Evolutionary conservation across 2,888 invertebrate species (phyloP), one percentile per base, ranked within the genome.

Genomic region (Dexiosoma caninum): DNA sequence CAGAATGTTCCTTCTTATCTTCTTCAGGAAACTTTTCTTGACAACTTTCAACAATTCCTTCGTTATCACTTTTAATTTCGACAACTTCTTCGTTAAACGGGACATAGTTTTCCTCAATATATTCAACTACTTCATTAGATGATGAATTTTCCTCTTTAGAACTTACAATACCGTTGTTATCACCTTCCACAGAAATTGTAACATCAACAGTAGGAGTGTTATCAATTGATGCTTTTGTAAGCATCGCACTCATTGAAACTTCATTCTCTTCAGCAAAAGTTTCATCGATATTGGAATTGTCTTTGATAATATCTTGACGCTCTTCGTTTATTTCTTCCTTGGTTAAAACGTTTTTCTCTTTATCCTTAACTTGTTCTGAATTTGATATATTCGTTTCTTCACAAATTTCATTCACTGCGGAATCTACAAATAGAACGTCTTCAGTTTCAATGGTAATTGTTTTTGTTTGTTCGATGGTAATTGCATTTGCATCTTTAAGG

Each of bases 211-310:
- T 8, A 32, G 19, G 0, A 14, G 19, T 12, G 9, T 57, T 23
- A 27, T 16, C 30, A 27, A 40, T 5, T 2, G 8, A 12, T 67
- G 70, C 71, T 74, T 12, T 40, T 35, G 27, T 27, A 27, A 19
- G 46, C 9, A 19, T 19, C 60, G 8, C 53, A 32, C 44, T 32
- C 7, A 53, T 27, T 1, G 21, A n/a, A 2, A 59, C 19, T 4
- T 46, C 9, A 9, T 35, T 62, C 40, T 55, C 66, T 27, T 71
- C 59, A 8, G 37, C 71, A 46, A 40, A 42, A 16, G 21, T 23
- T 12, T 66, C 77, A 9, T 70, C 30, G 0, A 75, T 62, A 14
- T 80, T 82, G 1, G 75, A 75, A 19, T 19, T 51, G 14, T 82
- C 78, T 37, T 55, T 46, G 10, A 77, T 64, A 37, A 77, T 77